Base-by-base conservation (phyloP, 2,113 vertebrate species). In the Catharus fuscescens region DNA sequence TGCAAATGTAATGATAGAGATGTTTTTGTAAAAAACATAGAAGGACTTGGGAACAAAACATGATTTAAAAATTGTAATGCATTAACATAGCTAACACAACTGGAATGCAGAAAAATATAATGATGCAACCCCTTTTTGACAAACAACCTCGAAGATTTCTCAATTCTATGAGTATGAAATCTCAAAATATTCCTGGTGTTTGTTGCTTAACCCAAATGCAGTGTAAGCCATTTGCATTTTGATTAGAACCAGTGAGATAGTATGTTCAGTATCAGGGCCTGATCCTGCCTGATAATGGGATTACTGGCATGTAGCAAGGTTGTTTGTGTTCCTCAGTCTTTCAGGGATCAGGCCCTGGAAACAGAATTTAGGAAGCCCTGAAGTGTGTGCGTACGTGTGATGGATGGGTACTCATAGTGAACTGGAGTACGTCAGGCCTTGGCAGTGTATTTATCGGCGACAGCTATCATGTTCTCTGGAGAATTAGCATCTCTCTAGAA, bases 1-100 rank as follows among this genome's bases (percentile, higher is more conserved):
- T 96, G 96, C 92, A 97, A 95, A 97, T 96, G 78, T 72, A 94
- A 90, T 82, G 90, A 96, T 91, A 94, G 89, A 94, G 90, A 95
- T 61, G 78, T 96, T 96, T 95, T 92, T 89, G 64, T 81, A 72
- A 86, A 92, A 96, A 91, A 91, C 80, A 92, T 71, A 72, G 90
- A 93, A 83, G 65, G 80, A 76, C 77, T 91, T 89, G 88, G 86
- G 89, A 86, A 94, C 80, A 94, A 96, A 96, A 87, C 83, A 77
- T 20, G 45, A 50, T 83, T 94, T 96, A 32, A 74, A 95, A 94
- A 90, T 62, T 77, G 67, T 56, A 47, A 44, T 65, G 42, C 52
- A 84, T 94, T 94, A 91, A 83, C 84, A 83, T 66, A 89, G 65
- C 71, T 83, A 92, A 66, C 60, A 74, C 69, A 81, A 94, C 32